Evolutionary conservation across 2,888 invertebrate genomes (phyloP), one percentile per base, ranked within the genome.

Genomic region (Plebejus melissa): DNA sequence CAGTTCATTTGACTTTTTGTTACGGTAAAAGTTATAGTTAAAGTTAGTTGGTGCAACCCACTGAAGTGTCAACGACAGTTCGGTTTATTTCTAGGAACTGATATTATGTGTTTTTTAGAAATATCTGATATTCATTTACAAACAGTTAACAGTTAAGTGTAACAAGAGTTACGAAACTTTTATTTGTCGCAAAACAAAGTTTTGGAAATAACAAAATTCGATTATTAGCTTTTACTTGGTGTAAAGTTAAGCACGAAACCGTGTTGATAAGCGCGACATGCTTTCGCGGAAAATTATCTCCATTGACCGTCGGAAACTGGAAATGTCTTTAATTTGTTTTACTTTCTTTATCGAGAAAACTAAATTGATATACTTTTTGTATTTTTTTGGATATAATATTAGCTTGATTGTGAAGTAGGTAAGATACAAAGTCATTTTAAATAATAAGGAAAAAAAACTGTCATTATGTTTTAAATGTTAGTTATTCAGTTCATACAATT

Each of bases 291-390:
- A 65, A 65, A 4, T 60, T 28, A 5, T 65, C 60, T 28, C 28
- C 32, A 65, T 32, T 65, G 11, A 65, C 65, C 28, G 4, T 65
- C 32, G 32, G 16, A 32, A 32, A 32, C 16, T 36, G 28, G 60
- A 28, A 60, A 60, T 60, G 22, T 32, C 13, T 60, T 9, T 65
- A 65, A 65, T 65, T 65, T 65, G 65, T 65, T 65, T 65, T 65
- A 13, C 65, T 65, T 65, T 13, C 32, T 65, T 65, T 65, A 32
- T 60, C 11, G 6, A 60, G 2, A 28, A 60, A 60, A 58, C 2
- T 22, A 22, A 22, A 22, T 22, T 22, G 22, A 22, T 22, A 22
- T 22, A 22, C 22, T 22, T 22, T 22, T 32, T 46, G 46, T 2
- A 46, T 46, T 46, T 46, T 46, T 46, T 2, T 46, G 46, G 38